Conservation (phyloP, 2,113 vertebrate genomes). For the Silurus glanis region DNA sequence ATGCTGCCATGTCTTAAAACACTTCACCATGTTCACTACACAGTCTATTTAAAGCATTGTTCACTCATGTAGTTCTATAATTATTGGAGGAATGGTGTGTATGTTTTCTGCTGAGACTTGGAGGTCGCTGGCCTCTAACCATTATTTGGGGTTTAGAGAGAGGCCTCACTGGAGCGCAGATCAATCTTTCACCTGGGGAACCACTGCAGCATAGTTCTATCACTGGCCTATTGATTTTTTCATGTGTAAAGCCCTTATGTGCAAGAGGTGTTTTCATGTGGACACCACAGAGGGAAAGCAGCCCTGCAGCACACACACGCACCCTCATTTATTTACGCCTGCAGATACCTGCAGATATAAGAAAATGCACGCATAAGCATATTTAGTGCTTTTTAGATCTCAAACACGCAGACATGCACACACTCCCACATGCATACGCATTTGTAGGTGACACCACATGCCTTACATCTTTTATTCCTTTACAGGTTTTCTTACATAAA, state of each 20-base stretch:
- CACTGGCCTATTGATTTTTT: conserved; percentile 77
- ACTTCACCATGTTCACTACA: conserved; percentile 18
- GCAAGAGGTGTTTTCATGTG: conserved; percentile 67
- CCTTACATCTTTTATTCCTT: conserved; percentile 28
- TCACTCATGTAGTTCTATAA: conserved; percentile 56
- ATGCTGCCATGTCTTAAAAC: conserved; percentile 40
- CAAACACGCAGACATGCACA: conserved; percentile 31
- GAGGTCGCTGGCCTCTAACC: conserved; percentile 75
- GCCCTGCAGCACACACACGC: conserved; percentile 62
- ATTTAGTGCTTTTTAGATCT: conserved; percentile 69
- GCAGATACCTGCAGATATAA: conserved; percentile 66
- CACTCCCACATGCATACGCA: conserved; percentile 43
- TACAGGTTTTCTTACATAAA: conserved; percentile 36
- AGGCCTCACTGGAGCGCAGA: conserved; percentile 69
- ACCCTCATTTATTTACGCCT: conserved; percentile 70
- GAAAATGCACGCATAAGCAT: conserved; percentile 72
- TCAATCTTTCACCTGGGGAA: conserved; percentile 76
- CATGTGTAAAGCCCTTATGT: conserved; percentile 67
- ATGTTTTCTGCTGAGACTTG: conserved; percentile 65
- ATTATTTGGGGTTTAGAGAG: conserved; percentile 74
- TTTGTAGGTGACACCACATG: conserved; percentile 29
- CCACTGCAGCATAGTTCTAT: conserved; percentile 75
- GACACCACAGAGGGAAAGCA: conserved; percentile 59
- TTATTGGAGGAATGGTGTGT: conserved; percentile 53
- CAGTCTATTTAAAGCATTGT: conserved; percentile 56